Conservation (phyloP, 2,888 invertebrate genomes). For the Brenthis daphne region DNA sequence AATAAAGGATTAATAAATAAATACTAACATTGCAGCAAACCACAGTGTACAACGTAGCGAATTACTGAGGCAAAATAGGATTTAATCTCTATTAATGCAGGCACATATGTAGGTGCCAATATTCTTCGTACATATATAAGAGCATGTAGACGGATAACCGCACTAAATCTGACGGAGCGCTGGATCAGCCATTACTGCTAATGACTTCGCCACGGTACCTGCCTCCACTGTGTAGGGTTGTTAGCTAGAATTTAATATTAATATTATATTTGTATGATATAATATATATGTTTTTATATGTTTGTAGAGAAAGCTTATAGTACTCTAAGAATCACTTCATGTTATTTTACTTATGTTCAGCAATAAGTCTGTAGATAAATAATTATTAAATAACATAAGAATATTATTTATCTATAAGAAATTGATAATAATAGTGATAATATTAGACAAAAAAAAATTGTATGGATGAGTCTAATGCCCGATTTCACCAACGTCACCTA, state of each 20-base stretch:
- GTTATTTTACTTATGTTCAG: no score
- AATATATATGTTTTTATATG: not conserved
- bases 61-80: slow-evolving; percentile 21
- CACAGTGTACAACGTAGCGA: not conserved
- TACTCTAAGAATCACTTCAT: no score
- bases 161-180: slow-evolving; percentile 67
- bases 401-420: no score
- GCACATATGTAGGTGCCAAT: slow-evolving; percentile 36
- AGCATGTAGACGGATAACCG: slow-evolving; percentile 57
- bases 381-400: no score
- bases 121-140: slow-evolving; percentile 40
- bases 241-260: not conserved
- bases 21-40: no score
- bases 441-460: no score
- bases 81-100: slow-evolving; percentile 26
- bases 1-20: no score
- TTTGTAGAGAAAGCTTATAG: no score
- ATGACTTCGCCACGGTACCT: slow-evolving; percentile 79
- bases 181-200: slow-evolving; percentile 81
- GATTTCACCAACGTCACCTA: no score
- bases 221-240: slow-evolving; percentile 60
- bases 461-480: no score
- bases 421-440: no score
- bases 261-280: slow-evolving; percentile 3
- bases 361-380: no score